Evolutionary conservation across 2,113 vertebrate species (phyloP).

Genomic region (Jacana jacana): DNA sequence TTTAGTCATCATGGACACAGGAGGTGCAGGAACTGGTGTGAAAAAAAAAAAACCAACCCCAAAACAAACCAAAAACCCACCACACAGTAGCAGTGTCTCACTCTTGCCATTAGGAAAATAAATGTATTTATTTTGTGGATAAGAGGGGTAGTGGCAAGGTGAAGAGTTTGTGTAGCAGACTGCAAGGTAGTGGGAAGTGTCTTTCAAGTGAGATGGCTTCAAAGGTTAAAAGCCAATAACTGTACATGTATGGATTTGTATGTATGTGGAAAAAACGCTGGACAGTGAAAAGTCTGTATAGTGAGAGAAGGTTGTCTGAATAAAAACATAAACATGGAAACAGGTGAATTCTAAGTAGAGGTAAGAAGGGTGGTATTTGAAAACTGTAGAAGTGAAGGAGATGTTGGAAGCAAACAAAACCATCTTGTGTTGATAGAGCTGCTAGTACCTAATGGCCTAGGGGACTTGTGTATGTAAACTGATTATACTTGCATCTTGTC

Average conservation of each 20-base stretch:
- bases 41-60: not conserved
- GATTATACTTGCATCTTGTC: not conserved
- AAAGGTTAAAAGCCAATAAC: not conserved
- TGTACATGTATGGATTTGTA: rapidly evolving
- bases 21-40: not conserved
- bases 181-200: not conserved
- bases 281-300: not conserved
- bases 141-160: not conserved
- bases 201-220: not conserved
- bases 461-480: not conserved
- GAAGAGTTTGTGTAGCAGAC: not conserved
- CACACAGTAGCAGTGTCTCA: not conserved
- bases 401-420: not conserved
- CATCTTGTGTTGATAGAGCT: not conserved
- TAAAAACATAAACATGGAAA: not conserved
- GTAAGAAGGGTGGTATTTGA: not conserved
- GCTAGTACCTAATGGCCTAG: not conserved
- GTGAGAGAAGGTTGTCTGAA: not conserved
- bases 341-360: not conserved
- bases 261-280: not conserved
- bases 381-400: not conserved
- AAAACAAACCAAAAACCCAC: not conserved
- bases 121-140: not conserved
- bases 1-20: not conserved
- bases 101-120: not conserved